phyloP scores from a whole-genome alignment of 2,797 vertebrate species.

The Aplochiton taeniatus region DNA sequence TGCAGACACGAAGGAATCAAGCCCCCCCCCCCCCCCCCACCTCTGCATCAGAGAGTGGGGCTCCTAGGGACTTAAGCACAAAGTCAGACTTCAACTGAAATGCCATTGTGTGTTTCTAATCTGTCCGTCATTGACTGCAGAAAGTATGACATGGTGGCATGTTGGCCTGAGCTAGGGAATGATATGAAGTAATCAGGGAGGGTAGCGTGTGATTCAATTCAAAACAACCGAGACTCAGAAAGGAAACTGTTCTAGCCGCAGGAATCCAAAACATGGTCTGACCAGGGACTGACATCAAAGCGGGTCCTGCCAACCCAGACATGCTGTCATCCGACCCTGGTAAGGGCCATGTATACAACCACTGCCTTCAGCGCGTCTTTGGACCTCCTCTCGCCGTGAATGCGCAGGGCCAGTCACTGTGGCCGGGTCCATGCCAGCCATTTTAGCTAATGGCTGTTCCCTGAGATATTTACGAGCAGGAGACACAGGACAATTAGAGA shows the following conservation, averaged over 20 bases:
- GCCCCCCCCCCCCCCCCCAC: too few relatives aligned
- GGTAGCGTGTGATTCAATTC: slow-evolving; percentile 40
- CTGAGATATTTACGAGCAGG: slow-evolving; percentile 66
- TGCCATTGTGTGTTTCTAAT: slow-evolving; percentile 49
- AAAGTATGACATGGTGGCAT: too few relatives aligned
- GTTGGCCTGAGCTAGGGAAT: too few relatives aligned
- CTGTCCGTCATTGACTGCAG: slow-evolving; percentile 2
- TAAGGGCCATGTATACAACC: slow-evolving; percentile 28
- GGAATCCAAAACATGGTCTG: slow-evolving; percentile 46
- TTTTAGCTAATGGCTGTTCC: slow-evolving; percentile 68
- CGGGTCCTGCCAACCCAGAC: slow-evolving; percentile 53
- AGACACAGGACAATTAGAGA: slow-evolving; percentile 74
- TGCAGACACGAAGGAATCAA: slow-evolving; percentile 37
- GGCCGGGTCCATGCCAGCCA: slow-evolving; percentile 51
- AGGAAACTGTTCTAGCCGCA: slow-evolving; percentile 49
- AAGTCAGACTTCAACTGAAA: slow-evolving; percentile 34
- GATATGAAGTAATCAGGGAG: not conserved
- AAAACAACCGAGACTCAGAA: slow-evolving; percentile 38
- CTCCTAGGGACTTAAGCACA: slow-evolving; percentile 16
- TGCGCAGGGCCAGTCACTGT: slow-evolving; percentile 39
- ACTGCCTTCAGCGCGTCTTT: slow-evolving; percentile 47
- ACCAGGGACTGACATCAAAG: slow-evolving; percentile 53
- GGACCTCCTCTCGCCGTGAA: slow-evolving; percentile 55
- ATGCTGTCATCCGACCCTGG: slow-evolving; percentile 59
- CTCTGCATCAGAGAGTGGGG: slow-evolving; percentile 45